Evolutionary conservation across 2,888 invertebrate genomes (phyloP).

Genomic region (Aelia acuminata): DNA sequence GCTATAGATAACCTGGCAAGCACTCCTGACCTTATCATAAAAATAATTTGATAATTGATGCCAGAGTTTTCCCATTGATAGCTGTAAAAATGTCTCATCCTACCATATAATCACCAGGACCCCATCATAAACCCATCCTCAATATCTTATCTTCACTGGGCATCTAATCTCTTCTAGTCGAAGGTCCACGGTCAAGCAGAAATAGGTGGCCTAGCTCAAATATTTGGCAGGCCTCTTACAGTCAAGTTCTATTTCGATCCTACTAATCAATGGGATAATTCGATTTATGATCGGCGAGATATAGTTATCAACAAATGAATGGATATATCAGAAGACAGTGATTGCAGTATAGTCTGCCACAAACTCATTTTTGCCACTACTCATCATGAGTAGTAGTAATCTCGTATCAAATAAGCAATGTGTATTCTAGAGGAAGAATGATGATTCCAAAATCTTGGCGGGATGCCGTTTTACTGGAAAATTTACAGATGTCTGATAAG

Average conservation of each 20-base stretch:
- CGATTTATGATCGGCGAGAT: background rate
- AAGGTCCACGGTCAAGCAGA: background rate
- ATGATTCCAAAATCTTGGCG: too few relatives aligned
- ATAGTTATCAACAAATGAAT: background rate
- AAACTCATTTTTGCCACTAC: background rate
- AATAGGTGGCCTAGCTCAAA: conserved; percentile 18
- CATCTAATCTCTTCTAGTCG: background rate
- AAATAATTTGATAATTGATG: conserved; percentile 30
- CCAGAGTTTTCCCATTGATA: background rate
- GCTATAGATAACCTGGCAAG: conserved; percentile 24
- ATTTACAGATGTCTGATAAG: too few relatives aligned
- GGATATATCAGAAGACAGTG: background rate
- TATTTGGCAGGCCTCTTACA: background rate
- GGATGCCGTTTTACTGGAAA: too few relatives aligned
- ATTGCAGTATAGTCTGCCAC: background rate
- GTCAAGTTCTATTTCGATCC: background rate
- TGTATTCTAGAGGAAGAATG: background rate
- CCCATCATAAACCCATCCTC: background rate
- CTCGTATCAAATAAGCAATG: background rate
- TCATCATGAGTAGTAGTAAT: too few relatives aligned
- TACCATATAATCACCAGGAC: background rate
- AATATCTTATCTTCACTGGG: background rate
- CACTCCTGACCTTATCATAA: background rate
- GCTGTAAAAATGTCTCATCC: background rate
- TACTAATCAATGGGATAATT: conserved; percentile 11